Percentiles rank a stretch among this genome's conserved stretches.
Conservation (phyloP, 2,113 vertebrate species). For the Sapayoa aenigma region DNA sequence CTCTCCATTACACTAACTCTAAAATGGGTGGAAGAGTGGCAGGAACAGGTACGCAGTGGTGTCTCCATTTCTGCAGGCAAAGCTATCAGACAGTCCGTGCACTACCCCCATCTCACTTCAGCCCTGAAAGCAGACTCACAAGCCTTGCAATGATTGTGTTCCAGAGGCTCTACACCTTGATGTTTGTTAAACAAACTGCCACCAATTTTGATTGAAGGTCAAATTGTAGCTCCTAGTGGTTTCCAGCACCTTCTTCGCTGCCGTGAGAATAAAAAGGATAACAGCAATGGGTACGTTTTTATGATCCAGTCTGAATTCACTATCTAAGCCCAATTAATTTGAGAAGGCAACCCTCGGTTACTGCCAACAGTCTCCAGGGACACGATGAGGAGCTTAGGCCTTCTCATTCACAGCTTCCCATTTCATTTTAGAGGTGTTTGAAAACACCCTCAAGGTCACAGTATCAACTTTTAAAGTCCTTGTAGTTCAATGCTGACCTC, state of each 20-base stretch:
- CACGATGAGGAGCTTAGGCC: neutral
- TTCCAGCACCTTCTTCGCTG: neutral
- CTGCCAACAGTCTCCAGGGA: neutral
- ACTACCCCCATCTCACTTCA: neutral
- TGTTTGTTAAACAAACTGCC: neutral
- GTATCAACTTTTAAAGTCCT: rapidly evolving
- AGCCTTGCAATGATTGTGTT: neutral
- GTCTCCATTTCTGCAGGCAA: neutral
- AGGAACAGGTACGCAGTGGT: neutral
- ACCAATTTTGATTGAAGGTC: neutral
- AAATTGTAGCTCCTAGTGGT: neutral
- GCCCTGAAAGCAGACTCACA: neutral
- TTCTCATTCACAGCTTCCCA: neutral
- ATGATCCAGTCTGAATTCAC: neutral
- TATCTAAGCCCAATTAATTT: neutral
- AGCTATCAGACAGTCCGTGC: neutral
- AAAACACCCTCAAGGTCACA: neutral
- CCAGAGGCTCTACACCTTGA: neutral
- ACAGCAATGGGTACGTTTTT: neutral
- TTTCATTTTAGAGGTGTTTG: neutral
- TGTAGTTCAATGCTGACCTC: neutral
- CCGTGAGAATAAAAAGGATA: neutral
- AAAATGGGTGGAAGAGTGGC: neutral
- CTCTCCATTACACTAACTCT: neutral
- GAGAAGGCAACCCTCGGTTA: neutral